Evolutionary conservation across 2,888 invertebrate genomes (phyloP).

Genomic region (Acrobasis suavella): DNA sequence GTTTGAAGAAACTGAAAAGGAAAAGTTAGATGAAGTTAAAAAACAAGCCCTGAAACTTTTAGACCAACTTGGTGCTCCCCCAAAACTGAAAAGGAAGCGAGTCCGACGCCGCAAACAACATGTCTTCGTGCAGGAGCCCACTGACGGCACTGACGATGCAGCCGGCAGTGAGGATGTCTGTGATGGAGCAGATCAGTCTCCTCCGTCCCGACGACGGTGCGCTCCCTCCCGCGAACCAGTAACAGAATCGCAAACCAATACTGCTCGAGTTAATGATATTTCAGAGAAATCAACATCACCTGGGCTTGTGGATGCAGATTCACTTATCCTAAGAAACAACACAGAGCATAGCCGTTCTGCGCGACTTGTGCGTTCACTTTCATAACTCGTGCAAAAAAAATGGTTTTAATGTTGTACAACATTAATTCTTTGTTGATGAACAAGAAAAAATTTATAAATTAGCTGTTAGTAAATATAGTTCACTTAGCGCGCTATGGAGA

Average conservation of each 20-base stretch:
- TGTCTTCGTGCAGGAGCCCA: background rate
- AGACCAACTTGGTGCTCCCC: background rate
- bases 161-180: background rate
- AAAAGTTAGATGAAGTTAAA: slow-evolving; percentile 4
- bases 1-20: background rate
- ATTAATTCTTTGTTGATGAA: background rate
- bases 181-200: background rate
- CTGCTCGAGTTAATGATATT: background rate
- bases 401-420: too few relatives aligned
- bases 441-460: background rate
- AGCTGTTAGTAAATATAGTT: too few relatives aligned
- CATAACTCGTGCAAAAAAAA: background rate
- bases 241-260: background rate
- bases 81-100: slow-evolving; percentile 8
- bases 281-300: too few relatives aligned
- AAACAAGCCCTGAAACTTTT: slow-evolving; percentile 6
- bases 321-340: slow-evolving; percentile 4
- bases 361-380: slow-evolving; percentile 1
- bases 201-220: too few relatives aligned
- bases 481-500: too few relatives aligned
- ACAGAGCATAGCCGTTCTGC: background rate
- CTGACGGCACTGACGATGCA: background rate
- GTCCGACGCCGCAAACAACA: slow-evolving; percentile 1
- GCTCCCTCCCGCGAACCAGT: background rate
- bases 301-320: background rate